phyloP scores from a whole-genome alignment of 2,888 invertebrate genomes.

The Apodemia duryi region DNA sequence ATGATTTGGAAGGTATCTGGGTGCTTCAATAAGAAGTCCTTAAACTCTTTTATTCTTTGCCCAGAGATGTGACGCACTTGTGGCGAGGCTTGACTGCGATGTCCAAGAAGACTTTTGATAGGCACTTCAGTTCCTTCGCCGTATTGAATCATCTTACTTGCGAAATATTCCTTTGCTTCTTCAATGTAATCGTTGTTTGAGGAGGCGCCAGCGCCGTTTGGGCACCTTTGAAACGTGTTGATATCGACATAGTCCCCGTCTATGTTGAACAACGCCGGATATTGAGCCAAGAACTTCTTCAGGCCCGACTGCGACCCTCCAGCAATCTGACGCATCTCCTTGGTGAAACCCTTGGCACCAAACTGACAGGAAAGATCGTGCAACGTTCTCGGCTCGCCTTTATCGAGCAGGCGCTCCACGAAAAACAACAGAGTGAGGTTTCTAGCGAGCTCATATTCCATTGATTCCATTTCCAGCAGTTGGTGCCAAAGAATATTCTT shows the following conservation, averaged over 20 bases:
- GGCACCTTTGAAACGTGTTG: slow-evolving; percentile 86
- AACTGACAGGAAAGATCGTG: slow-evolving; percentile 99
- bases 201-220: slow-evolving; percentile 77
- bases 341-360: slow-evolving; percentile 98
- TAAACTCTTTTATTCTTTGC: slow-evolving; percentile 96
- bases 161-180: slow-evolving; percentile 98
- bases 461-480: slow-evolving; percentile 89
- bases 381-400: slow-evolving; percentile 95
- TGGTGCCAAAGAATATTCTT: slow-evolving; percentile 75
- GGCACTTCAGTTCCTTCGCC: slow-evolving; percentile 98
- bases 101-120: slow-evolving; percentile 96
- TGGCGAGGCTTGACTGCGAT: slow-evolving; percentile 96
- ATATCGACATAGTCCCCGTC: slow-evolving; percentile 95
- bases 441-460: slow-evolving; percentile 95
- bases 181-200: slow-evolving; percentile 93
- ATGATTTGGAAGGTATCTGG: slow-evolving; percentile 91
- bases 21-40: slow-evolving; percentile 91
- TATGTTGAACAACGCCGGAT: slow-evolving; percentile 96
- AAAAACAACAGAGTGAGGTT: slow-evolving; percentile 99
- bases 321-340: slow-evolving; percentile 98
- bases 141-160: slow-evolving; percentile 95
- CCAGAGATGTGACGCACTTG: slow-evolving; percentile 97
- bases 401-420: slow-evolving; percentile 98
- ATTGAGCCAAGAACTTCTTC: slow-evolving; percentile 97
- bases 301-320: slow-evolving; percentile 97